Evolutionary conservation across 2,888 invertebrate species (phyloP), one percentile per base, ranked within the genome.

Genomic region (Sminthurides aquaticus): DNA sequence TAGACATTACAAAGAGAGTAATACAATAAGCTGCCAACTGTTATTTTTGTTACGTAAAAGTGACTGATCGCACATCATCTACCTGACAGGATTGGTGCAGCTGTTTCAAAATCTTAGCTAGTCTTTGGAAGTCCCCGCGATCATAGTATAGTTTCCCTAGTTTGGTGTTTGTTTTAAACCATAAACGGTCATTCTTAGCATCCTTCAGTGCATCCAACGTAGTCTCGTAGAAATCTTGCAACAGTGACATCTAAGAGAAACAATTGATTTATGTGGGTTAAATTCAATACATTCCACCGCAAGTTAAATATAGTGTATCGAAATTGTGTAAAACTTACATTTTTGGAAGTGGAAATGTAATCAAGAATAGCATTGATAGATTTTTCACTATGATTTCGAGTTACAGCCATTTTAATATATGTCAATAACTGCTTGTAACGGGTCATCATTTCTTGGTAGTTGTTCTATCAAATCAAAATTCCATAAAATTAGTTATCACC

Each of bases 91-190:
- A 97, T 76, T 90, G 90, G 79, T 98, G 96, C 69, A 99, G 81
- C 79, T 99, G 97, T 79, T 97, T 97, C 69, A 99, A 82, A 77
- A 99, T 98, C 81, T 92, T 93, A 60, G 96, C 91, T 76, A 99
- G 80, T 81, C 95, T 94, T 71, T 87, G 88, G 78, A 91, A 98
- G 78, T 98, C 97, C 60, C 87, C 90, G 66, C 97, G 84, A 80
- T 99, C 99, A 77, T 95, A 98, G 79, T 99, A 99, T 26, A 99
- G 82, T 80, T 99, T 99, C 57, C 98, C 99, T 74, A 99, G 81
- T 82, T 99, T 99, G 0, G 97, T 98, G 78, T 99, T 99, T 0
- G 99, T 99, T 81, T 99, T 99, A 79, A 99, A 99, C 99, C 99
- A 99, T 63, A 99, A 81, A 69, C 99, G 84, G 80, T 99, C 99